Evolutionary conservation across 2,888 invertebrate genomes (phyloP).

Genomic region (Aphrophora alni): DNA sequence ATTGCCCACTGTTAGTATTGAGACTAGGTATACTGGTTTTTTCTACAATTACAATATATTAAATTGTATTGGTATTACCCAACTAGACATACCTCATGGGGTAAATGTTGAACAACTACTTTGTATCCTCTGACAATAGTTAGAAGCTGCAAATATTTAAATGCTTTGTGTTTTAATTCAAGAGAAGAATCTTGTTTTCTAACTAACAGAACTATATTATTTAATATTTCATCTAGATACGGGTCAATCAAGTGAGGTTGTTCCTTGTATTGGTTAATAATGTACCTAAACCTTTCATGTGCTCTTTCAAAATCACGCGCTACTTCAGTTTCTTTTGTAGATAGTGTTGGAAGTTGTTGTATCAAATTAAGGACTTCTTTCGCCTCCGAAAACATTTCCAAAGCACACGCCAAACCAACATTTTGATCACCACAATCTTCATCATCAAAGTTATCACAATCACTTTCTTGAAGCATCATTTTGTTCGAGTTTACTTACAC

Average conservation of each 20-base stretch:
- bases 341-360: conserved; percentile 69
- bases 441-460: conserved; percentile 2
- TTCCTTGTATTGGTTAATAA: conserved; percentile 90
- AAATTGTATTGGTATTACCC: too few relatives aligned
- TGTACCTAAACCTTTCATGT: conserved; percentile 71
- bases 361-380: conserved; percentile 78
- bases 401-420: conserved; percentile 65
- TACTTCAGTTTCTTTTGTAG: conserved; percentile 60
- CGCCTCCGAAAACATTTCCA: conserved; percentile 76
- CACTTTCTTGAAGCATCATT: background rate
- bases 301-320: conserved; percentile 66
- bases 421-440: conserved; percentile 49
- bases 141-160: conserved; percentile 83
- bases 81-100: conserved; percentile 84
- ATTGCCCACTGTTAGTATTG: too few relatives aligned
- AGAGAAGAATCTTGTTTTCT: conserved; percentile 64
- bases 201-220: conserved; percentile 72
- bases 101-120: conserved; percentile 86
- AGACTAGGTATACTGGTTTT: too few relatives aligned
- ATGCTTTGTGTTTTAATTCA: conserved; percentile 73
- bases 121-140: conserved; percentile 92
- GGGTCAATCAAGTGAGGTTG: conserved; percentile 94
- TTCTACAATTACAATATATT: too few relatives aligned
- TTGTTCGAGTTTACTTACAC: background rate
- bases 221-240: conserved; percentile 77